phyloP scores from a whole-genome alignment of 2,797 vertebrate species.

The Phalloptychus januarius region DNA sequence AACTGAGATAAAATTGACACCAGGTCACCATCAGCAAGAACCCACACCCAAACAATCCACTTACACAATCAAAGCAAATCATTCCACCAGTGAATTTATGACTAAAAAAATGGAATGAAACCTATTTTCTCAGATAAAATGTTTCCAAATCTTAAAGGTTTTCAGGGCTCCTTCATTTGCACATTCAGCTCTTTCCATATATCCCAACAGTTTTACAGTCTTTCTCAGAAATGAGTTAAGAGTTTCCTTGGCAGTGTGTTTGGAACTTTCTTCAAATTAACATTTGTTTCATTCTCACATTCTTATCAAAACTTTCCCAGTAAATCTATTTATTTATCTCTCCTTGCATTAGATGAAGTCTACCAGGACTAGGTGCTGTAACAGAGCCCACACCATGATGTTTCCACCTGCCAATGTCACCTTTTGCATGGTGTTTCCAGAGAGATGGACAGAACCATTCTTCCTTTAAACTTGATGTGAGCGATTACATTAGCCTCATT shows the following conservation, averaged over 20 bases:
- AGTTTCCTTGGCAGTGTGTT: not conserved
- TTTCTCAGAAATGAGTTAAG: not conserved
- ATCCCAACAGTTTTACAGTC: not conserved
- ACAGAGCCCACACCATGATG: not conserved
- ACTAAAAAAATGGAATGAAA: not conserved
- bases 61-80: not conserved
- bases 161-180: not conserved
- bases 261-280: not conserved
- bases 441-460: not conserved
- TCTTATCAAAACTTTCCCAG: not conserved
- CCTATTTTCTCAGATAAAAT: not conserved
- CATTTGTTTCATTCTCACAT: not conserved
- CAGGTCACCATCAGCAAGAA: not conserved
- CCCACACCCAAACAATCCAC: not conserved
- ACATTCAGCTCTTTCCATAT: not conserved
- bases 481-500: not conserved
- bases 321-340: not conserved
- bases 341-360: not conserved
- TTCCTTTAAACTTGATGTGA: not conserved
- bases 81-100: not conserved
- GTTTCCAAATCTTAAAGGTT: not conserved
- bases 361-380: not conserved
- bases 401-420: not conserved
- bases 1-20: not conserved
- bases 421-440: not conserved